Base-by-base conservation (phyloP, 2,113 vertebrate genomes). In the Pongo pygmaeus region DNA sequence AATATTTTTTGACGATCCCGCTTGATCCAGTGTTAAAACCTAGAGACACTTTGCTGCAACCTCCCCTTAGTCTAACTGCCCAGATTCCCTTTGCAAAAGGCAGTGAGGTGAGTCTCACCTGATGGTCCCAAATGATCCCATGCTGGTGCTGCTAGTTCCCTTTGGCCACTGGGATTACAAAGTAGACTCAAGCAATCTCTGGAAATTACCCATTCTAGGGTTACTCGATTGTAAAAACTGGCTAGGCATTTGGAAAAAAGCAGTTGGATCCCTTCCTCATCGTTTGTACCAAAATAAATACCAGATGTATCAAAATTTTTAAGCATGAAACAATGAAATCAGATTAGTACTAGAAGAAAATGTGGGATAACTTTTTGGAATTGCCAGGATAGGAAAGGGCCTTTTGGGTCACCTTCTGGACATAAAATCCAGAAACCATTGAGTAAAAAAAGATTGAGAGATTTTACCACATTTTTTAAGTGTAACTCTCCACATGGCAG, bases 211-310 rank as follows among this genome's bases (percentile, higher is more conserved):
- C 38, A 91, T 84, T 80, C 46, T 61, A 80, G 23, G 78, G 48
- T 84, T 75, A 64, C 8, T 72, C 83, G 22, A 3, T 81, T 81
- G 1, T 91, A 80, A 95, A 97, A 91, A 84, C 55, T 93, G 70
- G 52, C 61, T 69, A 88, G 25, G 32, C 52, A 59, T 72, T 91
- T 93, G 48, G 86, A 40, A 96, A 78, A 84, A 32, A 93, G n/a
- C 61, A 80, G 38, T 80, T 95, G 57, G 50, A 95, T 81, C 67
- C 43, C 23, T 94, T 97, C 25, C 48, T 85, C 64, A 64, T 4
- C 89, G 40, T 70, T 89, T 74, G 72, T 85, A 89, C 32, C 64
- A 88, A 94, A 95, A 95, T 95, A 93, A 96, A 93, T 72, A 30
- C 5, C 6, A 93, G 61, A 25, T 35, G 52, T 38, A 95, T 92